Percentiles rank a stretch among this genome's conserved stretches.
phyloP scores from a whole-genome alignment of 2,797 vertebrate genomes.

The Acanthurus leucopareius region DNA sequence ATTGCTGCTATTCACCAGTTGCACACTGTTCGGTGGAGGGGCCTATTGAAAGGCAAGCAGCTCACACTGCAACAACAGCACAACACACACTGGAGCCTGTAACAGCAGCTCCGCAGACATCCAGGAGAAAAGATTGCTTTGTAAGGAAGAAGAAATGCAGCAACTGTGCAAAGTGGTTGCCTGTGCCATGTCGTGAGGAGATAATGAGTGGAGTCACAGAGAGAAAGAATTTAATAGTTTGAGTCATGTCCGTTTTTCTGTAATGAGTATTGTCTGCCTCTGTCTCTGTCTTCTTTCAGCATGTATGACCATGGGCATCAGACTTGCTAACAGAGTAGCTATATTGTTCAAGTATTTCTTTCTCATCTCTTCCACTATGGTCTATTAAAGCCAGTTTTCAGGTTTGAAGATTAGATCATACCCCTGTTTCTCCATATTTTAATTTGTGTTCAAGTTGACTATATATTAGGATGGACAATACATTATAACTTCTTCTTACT shows the following conservation, averaged over 20 bases:
- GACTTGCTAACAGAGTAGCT: slow-evolving; percentile 15
- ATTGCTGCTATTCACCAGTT: slow-evolving; percentile 67
- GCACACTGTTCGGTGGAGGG: slow-evolving; percentile 40
- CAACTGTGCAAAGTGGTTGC: slow-evolving; percentile 57
- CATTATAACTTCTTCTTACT: too few relatives aligned
- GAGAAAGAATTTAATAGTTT: slow-evolving; percentile 42
- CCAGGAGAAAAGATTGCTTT: slow-evolving; percentile 68
- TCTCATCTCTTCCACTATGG: neutral
- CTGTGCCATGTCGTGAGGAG: slow-evolving; percentile 60
- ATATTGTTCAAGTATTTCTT: neutral
- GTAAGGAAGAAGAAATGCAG: slow-evolving; percentile 72
- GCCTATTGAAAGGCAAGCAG: slow-evolving; percentile 53
- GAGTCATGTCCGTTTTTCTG: slow-evolving; percentile 49
- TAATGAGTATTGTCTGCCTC: slow-evolving; percentile 27
- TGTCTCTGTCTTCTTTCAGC: slow-evolving; percentile 10
- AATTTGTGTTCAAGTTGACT: neutral
- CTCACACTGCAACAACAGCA: slow-evolving; percentile 50
- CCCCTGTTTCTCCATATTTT: neutral
- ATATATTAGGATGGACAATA: neutral
- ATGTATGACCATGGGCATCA: slow-evolving; percentile 23
- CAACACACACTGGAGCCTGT: slow-evolving; percentile 23
- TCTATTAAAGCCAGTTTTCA: neutral
- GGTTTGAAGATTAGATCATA: neutral
- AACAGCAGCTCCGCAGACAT: slow-evolving; percentile 54
- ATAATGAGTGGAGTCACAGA: slow-evolving; percentile 61